Percentiles rank a stretch among this genome's conserved stretches.
phyloP scores from a whole-genome alignment of 2,888 invertebrate genomes.

The Girardia tigrina region DNA sequence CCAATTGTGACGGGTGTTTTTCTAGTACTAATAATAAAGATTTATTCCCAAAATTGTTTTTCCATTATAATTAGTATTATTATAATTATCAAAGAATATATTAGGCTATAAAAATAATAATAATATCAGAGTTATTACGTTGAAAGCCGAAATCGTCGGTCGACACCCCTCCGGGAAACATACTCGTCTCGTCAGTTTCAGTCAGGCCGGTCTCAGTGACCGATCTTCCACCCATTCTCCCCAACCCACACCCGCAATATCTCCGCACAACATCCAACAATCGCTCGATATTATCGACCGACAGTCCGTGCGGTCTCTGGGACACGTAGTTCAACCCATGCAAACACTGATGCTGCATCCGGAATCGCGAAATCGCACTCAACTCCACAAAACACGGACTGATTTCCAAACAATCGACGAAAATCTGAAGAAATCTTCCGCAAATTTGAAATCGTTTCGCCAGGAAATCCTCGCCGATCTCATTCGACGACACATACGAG shows the following conservation, averaged over 20 bases:
- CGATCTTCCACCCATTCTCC: too few species aligned
- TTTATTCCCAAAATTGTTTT: too few species aligned
- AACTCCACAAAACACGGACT: background rate
- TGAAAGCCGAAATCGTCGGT: too few species aligned
- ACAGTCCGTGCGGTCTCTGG: slow-evolving; percentile 16
- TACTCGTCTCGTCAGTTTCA: too few species aligned
- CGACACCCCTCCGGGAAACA: too few species aligned
- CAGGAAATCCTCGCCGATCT: background rate
- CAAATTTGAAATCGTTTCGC: slow-evolving; percentile 9
- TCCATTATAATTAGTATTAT: too few species aligned
- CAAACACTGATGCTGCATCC: slow-evolving; percentile 8
- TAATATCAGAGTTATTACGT: too few species aligned
- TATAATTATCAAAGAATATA: too few species aligned
- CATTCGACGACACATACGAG: background rate
- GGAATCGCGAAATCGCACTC: background rate
- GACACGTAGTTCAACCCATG: background rate
- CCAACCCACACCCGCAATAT: background rate
- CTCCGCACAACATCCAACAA: background rate
- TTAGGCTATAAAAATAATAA: too few species aligned
- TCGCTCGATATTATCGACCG: background rate
- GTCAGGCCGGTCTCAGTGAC: too few species aligned
- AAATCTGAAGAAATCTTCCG: slow-evolving; percentile 3
- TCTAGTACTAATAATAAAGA: too few species aligned
- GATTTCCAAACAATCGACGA: background rate
- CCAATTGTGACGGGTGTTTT: too few species aligned